phyloP scores from a whole-genome alignment of 2,113 vertebrate genomes.

The Rhinoptilus africanus region DNA sequence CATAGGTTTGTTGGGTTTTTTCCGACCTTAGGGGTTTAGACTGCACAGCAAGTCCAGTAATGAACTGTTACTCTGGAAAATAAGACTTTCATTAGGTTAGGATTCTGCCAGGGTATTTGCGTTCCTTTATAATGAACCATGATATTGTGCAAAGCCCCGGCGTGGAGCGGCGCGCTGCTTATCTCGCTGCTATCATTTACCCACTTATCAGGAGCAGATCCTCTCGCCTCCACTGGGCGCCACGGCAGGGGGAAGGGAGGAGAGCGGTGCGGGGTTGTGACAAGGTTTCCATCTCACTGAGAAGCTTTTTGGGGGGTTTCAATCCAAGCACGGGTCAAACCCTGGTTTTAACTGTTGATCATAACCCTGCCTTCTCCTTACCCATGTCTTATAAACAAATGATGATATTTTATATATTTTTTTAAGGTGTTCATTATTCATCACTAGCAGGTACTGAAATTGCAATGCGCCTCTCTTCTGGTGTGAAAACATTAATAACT shows the following conservation, averaged over 20 bases:
- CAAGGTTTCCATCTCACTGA: not conserved
- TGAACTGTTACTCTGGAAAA: constrained; percentile 65
- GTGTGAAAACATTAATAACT: constrained; percentile 51
- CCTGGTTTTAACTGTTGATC: not conserved
- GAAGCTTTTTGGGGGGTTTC: not conserved
- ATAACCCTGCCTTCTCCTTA: not conserved
- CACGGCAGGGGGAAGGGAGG: not conserved
- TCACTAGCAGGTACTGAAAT: not conserved
- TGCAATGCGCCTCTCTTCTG: not conserved
- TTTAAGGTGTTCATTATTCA: not conserved
- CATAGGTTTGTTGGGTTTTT: not conserved
- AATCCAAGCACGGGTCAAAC: not conserved
- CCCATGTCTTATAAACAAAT: not conserved
- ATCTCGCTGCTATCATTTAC: not conserved
- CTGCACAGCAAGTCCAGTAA: constrained; percentile 52
- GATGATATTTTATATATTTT: not conserved
- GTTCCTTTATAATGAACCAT: constrained; percentile 43
- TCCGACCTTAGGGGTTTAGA: constrained; percentile 36
- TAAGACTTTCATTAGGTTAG: constrained; percentile 69
- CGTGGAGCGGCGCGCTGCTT: not conserved
- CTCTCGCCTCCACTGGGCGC: not conserved
- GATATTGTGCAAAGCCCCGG: not conserved
- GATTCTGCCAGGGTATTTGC: constrained; percentile 39
- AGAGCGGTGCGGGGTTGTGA: not conserved
- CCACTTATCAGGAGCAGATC: not conserved